Percentiles rank a stretch among this genome's conserved stretches.
Evolutionary conservation across 2,797 vertebrate species (phyloP).

Genomic region (Rhincodon typus): DNA sequence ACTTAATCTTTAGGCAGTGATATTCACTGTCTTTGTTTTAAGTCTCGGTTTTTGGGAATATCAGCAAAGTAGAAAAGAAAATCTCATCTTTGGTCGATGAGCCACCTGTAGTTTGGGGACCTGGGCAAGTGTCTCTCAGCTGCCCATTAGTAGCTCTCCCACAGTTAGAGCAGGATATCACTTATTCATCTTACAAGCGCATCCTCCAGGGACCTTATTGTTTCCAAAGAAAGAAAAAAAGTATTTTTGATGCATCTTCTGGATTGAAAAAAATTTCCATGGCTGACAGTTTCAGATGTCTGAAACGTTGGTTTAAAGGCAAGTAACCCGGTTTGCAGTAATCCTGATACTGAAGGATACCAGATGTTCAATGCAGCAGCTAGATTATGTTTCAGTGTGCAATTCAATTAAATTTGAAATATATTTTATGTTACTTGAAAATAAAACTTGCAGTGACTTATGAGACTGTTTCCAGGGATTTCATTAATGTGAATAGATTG

Average conservation of each 20-base stretch:
- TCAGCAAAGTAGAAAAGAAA: not conserved
- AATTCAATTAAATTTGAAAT: not conserved
- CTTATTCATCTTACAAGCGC: not conserved
- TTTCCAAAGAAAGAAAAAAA: not conserved
- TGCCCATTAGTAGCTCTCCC: not conserved
- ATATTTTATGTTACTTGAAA: not conserved
- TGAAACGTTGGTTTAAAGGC: not conserved
- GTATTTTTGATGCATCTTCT: not conserved
- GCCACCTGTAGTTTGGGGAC: not conserved
- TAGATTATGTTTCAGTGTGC: not conserved
- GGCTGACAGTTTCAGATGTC: not conserved
- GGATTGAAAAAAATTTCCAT: not conserved
- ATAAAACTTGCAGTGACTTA: not conserved
- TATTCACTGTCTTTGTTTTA: not conserved
- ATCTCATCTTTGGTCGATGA: not conserved
- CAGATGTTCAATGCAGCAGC: not conserved
- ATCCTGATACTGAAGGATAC: not conserved
- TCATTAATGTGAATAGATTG: not conserved
- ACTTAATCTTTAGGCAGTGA: not conserved
- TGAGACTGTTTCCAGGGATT: not conserved
- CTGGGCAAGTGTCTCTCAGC: not conserved
- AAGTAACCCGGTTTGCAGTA: not conserved
- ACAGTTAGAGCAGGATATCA: not conserved
- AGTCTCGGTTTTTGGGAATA: no score
- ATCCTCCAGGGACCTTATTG: not conserved